Conservation (phyloP, 2,797 vertebrate species). For the Phoxinus dragarum region DNA sequence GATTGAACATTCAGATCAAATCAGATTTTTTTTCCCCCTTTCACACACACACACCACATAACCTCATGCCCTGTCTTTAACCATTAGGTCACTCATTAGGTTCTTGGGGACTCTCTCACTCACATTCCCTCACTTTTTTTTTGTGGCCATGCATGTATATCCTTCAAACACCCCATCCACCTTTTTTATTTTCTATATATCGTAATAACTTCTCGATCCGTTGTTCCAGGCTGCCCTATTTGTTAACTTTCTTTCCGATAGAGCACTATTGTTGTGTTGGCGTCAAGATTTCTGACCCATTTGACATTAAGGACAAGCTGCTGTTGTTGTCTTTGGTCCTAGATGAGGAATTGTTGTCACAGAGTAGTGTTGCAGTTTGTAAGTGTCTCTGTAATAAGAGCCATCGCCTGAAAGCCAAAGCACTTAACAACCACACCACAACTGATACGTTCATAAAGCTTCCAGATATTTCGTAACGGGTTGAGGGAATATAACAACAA, state of each 20-base stretch:
- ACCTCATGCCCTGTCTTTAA: conserved; percentile 12
- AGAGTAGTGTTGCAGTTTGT: background rate
- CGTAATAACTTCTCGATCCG: conserved; percentile 22
- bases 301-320: conserved; percentile 14
- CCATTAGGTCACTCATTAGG: background rate
- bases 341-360: conserved; percentile 8
- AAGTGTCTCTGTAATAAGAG: conserved; percentile 6
- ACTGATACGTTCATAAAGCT: conserved; percentile 33
- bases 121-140: background rate
- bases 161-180: conserved; percentile 21
- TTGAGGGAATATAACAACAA: conserved; percentile 34
- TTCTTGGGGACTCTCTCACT: background rate
- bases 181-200: conserved; percentile 34
- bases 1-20: background rate
- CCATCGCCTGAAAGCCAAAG: conserved; percentile 28
- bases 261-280: conserved; percentile 18
- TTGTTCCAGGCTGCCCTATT: conserved; percentile 4
- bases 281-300: conserved; percentile 43
- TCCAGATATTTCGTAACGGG: conserved; percentile 18
- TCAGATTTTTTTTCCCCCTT: background rate
- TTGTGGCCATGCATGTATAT: conserved; percentile 41
- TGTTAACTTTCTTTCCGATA: conserved; percentile 32
- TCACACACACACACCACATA: background rate
- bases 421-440: conserved; percentile 26
- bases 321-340: conserved; percentile 17